Evolutionary conservation across 1,140 invertebrate species (phyloP).

Genomic region (Bombus waltoni): DNA sequence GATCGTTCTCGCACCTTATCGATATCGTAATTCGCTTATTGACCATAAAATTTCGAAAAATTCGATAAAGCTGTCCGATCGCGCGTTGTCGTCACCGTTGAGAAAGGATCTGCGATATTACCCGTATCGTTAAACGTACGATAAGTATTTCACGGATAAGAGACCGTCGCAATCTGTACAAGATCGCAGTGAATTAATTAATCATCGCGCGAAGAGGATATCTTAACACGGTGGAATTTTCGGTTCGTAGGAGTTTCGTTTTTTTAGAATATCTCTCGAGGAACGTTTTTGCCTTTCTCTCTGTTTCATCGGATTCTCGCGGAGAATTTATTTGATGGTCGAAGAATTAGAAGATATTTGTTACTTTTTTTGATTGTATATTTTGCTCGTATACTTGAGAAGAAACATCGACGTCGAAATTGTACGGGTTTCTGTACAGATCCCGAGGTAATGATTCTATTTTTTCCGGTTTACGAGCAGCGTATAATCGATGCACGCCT

Average conservation of each 20-base stretch:
- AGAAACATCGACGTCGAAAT: not conserved
- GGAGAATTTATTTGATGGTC: too few relatives aligned
- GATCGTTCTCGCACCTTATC: not conserved
- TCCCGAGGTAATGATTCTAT: not conserved
- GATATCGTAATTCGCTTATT: not conserved
- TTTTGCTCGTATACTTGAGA: too few relatives aligned
- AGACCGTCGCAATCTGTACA: not conserved
- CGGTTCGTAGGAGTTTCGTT: too few relatives aligned
- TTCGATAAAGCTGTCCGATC: not conserved
- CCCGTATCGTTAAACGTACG: not conserved
- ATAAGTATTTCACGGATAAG: not conserved
- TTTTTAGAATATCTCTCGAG: too few relatives aligned
- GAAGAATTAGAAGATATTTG: too few relatives aligned
- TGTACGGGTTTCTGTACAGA: not conserved
- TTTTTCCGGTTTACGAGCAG: slow-evolving; percentile 2
- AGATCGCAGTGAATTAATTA: not conserved
- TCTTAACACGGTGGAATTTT: too few relatives aligned
- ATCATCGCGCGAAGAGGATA: too few relatives aligned
- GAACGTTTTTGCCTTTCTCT: too few relatives aligned
- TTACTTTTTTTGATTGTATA: too few relatives aligned
- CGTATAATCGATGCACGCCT: not conserved
- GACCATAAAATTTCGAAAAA: not conserved
- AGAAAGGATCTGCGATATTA: not conserved
- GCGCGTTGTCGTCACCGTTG: not conserved
- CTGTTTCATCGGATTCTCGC: too few relatives aligned